These are phyloP conservation scores for Cataglyphis cursor DNA, from an alignment of 2,888 invertebrate genomes.

Conservation along the genomic window DNA sequence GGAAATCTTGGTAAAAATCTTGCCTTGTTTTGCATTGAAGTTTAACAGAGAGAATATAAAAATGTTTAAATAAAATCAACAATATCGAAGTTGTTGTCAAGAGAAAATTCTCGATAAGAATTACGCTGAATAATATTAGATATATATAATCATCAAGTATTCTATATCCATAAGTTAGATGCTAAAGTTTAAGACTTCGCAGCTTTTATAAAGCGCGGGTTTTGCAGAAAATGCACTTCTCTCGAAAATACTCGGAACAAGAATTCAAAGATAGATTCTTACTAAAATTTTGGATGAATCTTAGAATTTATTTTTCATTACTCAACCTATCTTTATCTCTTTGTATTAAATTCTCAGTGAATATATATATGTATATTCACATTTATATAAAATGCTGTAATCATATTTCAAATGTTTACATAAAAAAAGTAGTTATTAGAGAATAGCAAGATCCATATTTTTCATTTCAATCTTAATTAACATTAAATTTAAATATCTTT, in stretches of 20 bases:
- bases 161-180: slow-evolving; percentile 58
- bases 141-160: slow-evolving; percentile 30
- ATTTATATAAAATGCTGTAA: not conserved
- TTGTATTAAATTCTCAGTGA: slow-evolving; percentile 28
- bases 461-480: not conserved
- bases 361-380: not conserved
- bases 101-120: slow-evolving; percentile 48
- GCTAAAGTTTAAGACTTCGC: slow-evolving; percentile 56
- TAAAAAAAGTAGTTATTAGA: not conserved
- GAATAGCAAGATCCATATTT: not conserved
- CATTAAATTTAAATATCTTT: not conserved
- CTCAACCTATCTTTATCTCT: not conserved
- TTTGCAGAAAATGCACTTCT: not conserved
- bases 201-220: slow-evolving; percentile 36
- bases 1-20: not conserved
- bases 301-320: slow-evolving; percentile 19
- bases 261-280: slow-evolving; percentile 52
- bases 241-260: slow-evolving; percentile 39
- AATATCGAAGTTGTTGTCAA: slow-evolving; percentile 1
- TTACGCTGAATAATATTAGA: slow-evolving; percentile 53
- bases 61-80: not conserved
- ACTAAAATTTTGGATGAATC: slow-evolving; percentile 15
- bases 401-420: not conserved
- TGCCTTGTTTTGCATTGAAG: not conserved
- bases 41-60: not conserved